phyloP scores from a whole-genome alignment of 2,797 vertebrate species.

The Darevskia mixta region DNA sequence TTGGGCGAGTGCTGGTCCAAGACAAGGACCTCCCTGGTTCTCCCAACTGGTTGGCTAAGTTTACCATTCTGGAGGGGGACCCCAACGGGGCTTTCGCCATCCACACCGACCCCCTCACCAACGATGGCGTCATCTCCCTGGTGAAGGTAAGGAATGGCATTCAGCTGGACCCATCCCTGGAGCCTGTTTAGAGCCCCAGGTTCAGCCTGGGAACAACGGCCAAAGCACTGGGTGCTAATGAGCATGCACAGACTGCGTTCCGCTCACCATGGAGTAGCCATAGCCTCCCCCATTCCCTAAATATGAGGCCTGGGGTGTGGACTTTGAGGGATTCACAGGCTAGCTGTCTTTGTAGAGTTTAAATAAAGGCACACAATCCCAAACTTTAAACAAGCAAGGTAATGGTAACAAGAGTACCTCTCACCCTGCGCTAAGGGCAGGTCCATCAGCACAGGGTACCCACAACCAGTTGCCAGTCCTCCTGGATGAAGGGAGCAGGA shows the following conservation, averaged over 20 bases:
- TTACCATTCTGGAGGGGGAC: slow-evolving; percentile 84
- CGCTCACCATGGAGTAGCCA: neutral
- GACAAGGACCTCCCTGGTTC: slow-evolving; percentile 89
- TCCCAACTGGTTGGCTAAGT: slow-evolving; percentile 89
- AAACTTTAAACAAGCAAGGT: neutral
- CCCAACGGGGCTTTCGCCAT: slow-evolving; percentile 83
- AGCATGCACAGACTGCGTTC: neutral
- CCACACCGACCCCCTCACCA: slow-evolving; percentile 87
- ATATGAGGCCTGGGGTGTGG: too few relatives aligned
- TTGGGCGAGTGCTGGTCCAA: slow-evolving; percentile 87
- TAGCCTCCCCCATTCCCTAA: neutral
- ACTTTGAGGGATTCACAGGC: neutral
- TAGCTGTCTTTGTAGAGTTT: neutral
- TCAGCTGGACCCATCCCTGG: neutral
- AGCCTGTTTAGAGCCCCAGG: neutral
- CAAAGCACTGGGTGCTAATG: neutral
- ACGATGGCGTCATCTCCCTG: slow-evolving; percentile 88
- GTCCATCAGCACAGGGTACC: neutral
- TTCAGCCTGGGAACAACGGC: too few relatives aligned
- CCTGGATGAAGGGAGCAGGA: too few relatives aligned
- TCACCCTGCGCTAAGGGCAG: neutral
- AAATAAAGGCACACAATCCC: too few relatives aligned
- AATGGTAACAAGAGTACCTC: neutral
- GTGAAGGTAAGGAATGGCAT: slow-evolving; percentile 82
- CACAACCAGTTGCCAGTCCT: neutral